phyloP scores from a whole-genome alignment of 2,888 invertebrate genomes.

The Drosophila hawaiiensis region DNA sequence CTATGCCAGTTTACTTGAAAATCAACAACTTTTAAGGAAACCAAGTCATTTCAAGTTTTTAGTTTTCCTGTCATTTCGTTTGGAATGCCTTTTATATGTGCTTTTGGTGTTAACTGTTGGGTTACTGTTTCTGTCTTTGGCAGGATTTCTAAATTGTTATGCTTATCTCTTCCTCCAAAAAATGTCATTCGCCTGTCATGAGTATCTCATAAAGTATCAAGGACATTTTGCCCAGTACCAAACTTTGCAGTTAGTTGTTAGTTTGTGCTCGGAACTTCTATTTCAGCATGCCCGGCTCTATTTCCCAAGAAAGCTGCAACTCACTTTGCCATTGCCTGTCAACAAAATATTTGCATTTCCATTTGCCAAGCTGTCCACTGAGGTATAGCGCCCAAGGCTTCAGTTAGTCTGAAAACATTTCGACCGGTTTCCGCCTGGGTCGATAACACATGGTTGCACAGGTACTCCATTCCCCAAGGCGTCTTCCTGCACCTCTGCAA shows the following conservation, averaged over 20 bases:
- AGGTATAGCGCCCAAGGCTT: constrained; percentile 37
- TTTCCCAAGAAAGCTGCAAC: constrained; percentile 60
- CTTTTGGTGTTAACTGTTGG: constrained; percentile 14
- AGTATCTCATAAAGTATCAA: constrained; percentile 37
- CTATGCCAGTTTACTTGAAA: neutral
- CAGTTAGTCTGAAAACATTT: constrained; percentile 23
- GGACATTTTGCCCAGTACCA: constrained; percentile 36
- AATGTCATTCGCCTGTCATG: constrained; percentile 30
- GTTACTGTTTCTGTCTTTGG: neutral
- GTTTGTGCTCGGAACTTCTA: constrained; percentile 36
- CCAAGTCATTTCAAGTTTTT: neutral
- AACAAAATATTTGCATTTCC: constrained; percentile 72
- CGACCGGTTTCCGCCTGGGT: constrained; percentile 24
- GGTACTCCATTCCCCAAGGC: constrained; percentile 20
- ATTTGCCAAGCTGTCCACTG: constrained; percentile 43
- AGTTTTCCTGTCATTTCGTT: neutral
- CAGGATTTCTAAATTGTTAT: constrained; percentile 5
- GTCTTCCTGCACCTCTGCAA: constrained; percentile 4
- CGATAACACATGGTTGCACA: constrained; percentile 43
- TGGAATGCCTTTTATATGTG: neutral
- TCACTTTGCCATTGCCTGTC: constrained; percentile 68
- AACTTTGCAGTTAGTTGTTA: constrained; percentile 27
- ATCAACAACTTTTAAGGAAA: neutral
- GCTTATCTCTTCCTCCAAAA: constrained; percentile 14
- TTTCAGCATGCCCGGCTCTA: constrained; percentile 58